phyloP scores from a whole-genome alignment of 2,888 invertebrate species.

The Scaptomyza flava region DNA sequence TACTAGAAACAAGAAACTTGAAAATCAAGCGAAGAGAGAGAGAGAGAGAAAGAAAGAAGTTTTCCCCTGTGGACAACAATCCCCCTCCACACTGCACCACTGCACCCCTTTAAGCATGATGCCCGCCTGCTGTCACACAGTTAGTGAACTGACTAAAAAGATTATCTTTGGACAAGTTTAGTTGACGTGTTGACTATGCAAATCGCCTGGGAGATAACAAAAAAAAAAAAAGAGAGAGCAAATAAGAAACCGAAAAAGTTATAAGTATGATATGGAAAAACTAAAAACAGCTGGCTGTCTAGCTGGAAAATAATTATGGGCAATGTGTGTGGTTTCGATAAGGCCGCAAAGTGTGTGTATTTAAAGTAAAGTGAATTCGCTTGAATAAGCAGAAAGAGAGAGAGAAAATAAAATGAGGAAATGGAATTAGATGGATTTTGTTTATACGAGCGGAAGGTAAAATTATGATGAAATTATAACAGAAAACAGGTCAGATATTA shows the following conservation, averaged over 20 bases:
- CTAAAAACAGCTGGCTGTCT: constrained; percentile 24
- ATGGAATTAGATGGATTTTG: constrained; percentile 12
- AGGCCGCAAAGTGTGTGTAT: constrained; percentile 20
- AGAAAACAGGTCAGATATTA: neutral
- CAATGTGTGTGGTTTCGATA: constrained; percentile 43
- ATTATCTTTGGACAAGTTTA: constrained; percentile 60
- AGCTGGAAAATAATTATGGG: constrained; percentile 3
- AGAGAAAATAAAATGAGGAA: constrained; percentile 15
- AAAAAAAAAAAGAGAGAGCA: neutral
- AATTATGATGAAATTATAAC: constrained; percentile 1
- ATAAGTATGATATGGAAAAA: constrained; percentile 26
- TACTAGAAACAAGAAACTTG: constrained; percentile 1
- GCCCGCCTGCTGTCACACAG: constrained; percentile 16
- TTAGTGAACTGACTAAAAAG: constrained; percentile 35
- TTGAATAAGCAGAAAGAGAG: constrained; percentile 16
- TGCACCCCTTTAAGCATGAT: neutral
- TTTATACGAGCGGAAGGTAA: neutral
- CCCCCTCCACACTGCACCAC: neutral
- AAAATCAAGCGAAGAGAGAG: neutral
- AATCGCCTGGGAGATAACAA: constrained; percentile 33
- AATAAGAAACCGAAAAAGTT: neutral
- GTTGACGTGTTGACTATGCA: constrained; percentile 40
- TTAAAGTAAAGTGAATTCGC: constrained; percentile 41
- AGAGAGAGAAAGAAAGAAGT: neutral
- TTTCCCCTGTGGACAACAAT: neutral